Base-by-base conservation (phyloP, 92 coral and sea anemone genomes). In the Parazoanthus atlanticus region DNA sequence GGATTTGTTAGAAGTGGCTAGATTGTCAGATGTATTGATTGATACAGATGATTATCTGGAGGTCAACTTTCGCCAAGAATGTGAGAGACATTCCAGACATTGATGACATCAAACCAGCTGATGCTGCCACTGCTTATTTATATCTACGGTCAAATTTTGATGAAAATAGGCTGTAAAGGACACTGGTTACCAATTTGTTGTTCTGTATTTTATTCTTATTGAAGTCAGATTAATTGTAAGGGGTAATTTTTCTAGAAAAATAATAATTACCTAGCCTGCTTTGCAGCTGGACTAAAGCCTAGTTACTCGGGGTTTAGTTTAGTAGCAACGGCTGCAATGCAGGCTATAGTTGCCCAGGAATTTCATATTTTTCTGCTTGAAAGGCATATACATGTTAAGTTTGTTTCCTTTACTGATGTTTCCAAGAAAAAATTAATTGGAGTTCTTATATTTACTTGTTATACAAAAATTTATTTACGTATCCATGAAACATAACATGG, bases 51-150 rank as follows among this genome's bases (percentile, higher is more conserved):
- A 88, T 58, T 88, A 79, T 80, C 75, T 81, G 34, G 88, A 88
- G 23, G 78, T 41, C 29, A 70, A 46, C 52, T 81, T 88, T 82
- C 91, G 79, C 69, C 74, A 79, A 82, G 88, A 88, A 82, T 81
- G 91, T 79, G 79, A 64, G 64, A 81, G 91, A 88, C 70, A 81
- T 88, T 79, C 81, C 88, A 49, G 79, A 88, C 76, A 88, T 79
- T 79, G 86, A 88, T 81, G 91, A 88, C 78, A 81, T 88, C 65
- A 75, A 88, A 46, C 25, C 89, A 61, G 88, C 70, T 36, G 75
- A 81, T 46, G 91, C 91, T 79, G 91, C 88, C 76, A 81, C 69
- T 82, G 88, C 88, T 70, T 88, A 88, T 34, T 81, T 81, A 70
- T 88, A 88, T 69, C 78, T 81, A n/a, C 36, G 72, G 65, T 71